phyloP scores from a whole-genome alignment of 2,113 vertebrate genomes.

The Neoarius graeffei region DNA sequence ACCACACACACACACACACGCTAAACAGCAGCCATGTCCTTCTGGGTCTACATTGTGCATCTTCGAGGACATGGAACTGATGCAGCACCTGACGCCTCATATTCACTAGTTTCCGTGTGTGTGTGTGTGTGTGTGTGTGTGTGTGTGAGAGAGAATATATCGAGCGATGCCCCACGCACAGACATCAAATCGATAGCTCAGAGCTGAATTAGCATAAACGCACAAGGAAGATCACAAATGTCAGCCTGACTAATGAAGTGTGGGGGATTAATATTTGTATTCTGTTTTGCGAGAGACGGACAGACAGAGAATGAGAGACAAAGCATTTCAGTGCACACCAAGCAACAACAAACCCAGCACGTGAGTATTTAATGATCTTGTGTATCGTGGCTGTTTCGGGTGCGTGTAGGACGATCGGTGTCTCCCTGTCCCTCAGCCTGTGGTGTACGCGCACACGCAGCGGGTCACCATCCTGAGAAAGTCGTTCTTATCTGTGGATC shows the following conservation, averaged over 20 bases:
- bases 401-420: too few relatives aligned
- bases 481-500: too few relatives aligned
- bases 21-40: neutral
- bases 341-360: too few relatives aligned
- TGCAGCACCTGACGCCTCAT: conserved; percentile 5
- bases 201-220: conserved; percentile 59
- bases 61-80: conserved; percentile 21
- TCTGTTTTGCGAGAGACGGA: neutral
- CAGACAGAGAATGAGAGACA: neutral
- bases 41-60: neutral
- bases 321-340: neutral
- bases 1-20: conserved; percentile 5
- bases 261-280: conserved; percentile 49
- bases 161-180: conserved; percentile 14
- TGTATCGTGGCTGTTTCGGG: too few relatives aligned
- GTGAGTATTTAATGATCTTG: too few relatives aligned
- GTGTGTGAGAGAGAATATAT: conserved; percentile 9
- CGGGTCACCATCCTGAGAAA: too few relatives aligned
- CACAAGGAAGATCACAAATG: conserved; percentile 49
- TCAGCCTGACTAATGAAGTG: conserved; percentile 54
- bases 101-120: conserved; percentile 34
- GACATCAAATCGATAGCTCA: conserved; percentile 54
- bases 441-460: too few relatives aligned
- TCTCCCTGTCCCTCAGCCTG: too few relatives aligned
- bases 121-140: neutral